Percentiles rank a stretch among this genome's conserved stretches.
These are phyloP conservation scores for Cantharis rufa DNA, from an alignment of 2,888 invertebrate species.

Conservation along the genomic window DNA sequence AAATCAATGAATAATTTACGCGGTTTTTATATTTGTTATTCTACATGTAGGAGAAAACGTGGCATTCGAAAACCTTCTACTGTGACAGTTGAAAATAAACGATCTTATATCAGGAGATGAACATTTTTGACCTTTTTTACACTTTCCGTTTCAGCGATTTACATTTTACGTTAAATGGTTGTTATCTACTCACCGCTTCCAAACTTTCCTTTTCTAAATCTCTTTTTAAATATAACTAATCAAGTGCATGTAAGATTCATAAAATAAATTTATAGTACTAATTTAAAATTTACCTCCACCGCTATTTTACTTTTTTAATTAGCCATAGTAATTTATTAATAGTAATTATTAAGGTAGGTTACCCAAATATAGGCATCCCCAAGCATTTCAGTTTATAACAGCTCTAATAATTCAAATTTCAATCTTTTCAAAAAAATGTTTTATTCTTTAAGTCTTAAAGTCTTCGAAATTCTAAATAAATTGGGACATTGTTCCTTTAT, in stretches of 20 bases:
- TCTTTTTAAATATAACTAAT: background rate
- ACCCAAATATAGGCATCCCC: too few relatives aligned
- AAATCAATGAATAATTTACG: conserved; percentile 5
- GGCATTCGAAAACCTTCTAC: conserved; percentile 10
- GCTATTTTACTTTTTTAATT: too few relatives aligned
- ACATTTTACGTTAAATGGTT: conserved; percentile 7
- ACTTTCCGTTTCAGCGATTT: conserved; percentile 6
- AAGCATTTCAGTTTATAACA: too few relatives aligned
- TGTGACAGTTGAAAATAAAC: conserved; percentile 12
- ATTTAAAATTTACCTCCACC: background rate
- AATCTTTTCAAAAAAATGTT: too few relatives aligned
- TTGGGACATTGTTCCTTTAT: too few relatives aligned
- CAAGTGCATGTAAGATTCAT: background rate
- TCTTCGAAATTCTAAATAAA: too few relatives aligned
- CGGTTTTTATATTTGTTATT: conserved; percentile 8
- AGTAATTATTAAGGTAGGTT: too few relatives aligned
- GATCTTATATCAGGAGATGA: conserved; percentile 12
- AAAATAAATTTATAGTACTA: background rate
- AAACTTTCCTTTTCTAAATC: background rate
- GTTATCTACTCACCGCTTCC: background rate
- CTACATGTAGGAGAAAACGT: conserved; percentile 11
- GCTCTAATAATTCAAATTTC: too few relatives aligned
- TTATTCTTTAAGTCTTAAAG: too few relatives aligned
- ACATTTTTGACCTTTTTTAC: conserved; percentile 10
- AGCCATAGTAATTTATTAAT: too few relatives aligned